Evolutionary conservation across 2,113 vertebrate genomes (phyloP), one percentile per base, ranked within the genome.

Genomic region (Neopipo cinnamomea): DNA sequence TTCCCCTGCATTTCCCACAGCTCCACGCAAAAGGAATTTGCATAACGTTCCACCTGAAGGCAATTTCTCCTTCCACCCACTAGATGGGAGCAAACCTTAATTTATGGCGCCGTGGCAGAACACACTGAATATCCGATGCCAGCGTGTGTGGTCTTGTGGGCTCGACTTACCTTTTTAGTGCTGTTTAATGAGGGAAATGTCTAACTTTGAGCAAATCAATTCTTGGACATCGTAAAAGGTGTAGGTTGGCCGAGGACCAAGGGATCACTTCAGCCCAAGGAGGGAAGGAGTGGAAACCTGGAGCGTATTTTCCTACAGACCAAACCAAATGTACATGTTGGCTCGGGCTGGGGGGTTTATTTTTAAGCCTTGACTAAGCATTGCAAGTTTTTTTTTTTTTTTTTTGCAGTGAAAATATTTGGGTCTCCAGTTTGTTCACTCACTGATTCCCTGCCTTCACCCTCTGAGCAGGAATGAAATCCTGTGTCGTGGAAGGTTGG

Each of bases 11-110:
- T 65, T 50, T 70, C 83, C 89, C 87, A 70, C 31, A 85, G 77
- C 33, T 52, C 63, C 3, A 4, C 20, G 72, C 49, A 33, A 63
- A 37, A 19, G 1, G 6, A 14, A 82, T 95, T 94, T 94, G 42
- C 86, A 14, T 41, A 10, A 17, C 7, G 3, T 25, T 49, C 41
- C 9, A 1, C 30, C 19, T 27, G 2, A 11, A 31, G 30, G 84
- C 35, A 52, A n/a, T 96, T 88, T 91, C 55, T 85, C 22, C 93
- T 91, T 92, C 80, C 78, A 31, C 72, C 97, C 97, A 93, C 97
- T 96, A 97, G 97, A 95, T 97, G 97, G 97, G 68, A 96, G 96
- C 96, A 97, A 89, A 96, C 86, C 47, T 95, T 96, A 97, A 95
- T 91, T 86, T 93, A 92, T 94, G 74, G 30, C 44, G 5, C 13